Base-by-base conservation (phyloP, 2,797 vertebrate species). In the Aldrovandia affinis region DNA sequence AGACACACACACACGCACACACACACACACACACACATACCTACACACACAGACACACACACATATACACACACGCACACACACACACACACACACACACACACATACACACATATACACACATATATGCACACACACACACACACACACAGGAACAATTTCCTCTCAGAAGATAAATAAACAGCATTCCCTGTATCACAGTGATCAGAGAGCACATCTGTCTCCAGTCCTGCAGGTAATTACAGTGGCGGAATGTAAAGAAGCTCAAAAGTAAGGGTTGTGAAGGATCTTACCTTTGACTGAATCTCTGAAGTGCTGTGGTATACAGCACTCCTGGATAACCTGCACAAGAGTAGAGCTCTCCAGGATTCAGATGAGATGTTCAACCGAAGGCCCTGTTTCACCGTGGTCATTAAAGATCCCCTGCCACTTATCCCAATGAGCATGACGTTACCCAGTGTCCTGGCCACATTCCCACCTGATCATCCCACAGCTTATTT, bases 251-350 rank as follows among this genome's bases (percentile, higher is more conserved):
- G 54, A 83, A 79, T 83, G 54, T 61, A 59, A 77, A 78, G 52
- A 63, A 55, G 36, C 39, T 70, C 77, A 55, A 55, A 75, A 57
- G 52, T 42, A 73, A 77, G 36, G 33, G 73, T 44, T n/a, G 75
- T 33, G 77, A 28, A 50, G 44, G 33, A 50, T 47, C 83, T 83
- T 78, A 83, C 59, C 83, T n/a, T 61, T 78, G 73, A 78, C 57
- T 79, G 47, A 57, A 50, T 61, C 57, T 50, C 33, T 63, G 14
- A 83, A 61, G 54, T 83, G 42, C 18, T 25, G 25, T 77, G 42
- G 39, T 47, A 47, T 47, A 47, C n/a, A 12, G 25, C 39, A 47
- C 42, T 12, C 73, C 39, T 47, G 42, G 33, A 77, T n/a, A 47
- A 47, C 25, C 25, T 77, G 42, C 50, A 22, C 1, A 39, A 39